Base-by-base conservation (phyloP, 1,140 invertebrate species). In the Drosophila arawakana region DNA sequence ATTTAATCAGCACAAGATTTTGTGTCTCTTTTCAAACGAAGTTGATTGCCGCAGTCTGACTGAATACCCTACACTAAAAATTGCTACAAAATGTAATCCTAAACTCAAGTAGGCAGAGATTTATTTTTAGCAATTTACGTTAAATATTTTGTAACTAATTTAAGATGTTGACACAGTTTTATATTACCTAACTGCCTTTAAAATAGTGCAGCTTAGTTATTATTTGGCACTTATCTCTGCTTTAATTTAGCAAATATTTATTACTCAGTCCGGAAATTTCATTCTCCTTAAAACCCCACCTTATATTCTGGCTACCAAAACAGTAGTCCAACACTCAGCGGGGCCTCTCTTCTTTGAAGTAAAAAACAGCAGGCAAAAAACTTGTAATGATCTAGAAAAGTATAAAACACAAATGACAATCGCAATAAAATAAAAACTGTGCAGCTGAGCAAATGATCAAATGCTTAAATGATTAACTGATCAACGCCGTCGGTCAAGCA, bases 401-500 rank as follows among this genome's bases (percentile, higher is more conserved):
- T 54, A 57, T 70, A 59, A 72, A 72, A 62, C 18, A 46, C 25
- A 60, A 46, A 11, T 47, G 50, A 66, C 39, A 66, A 46, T 25
- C 30, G 49, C 15, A 25, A 41, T 39, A 21, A 21, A 21, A 21
- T 15, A 63, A 52, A 62, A 44, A 18, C 7, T 57, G 15, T 41
- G 37, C 37, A 57, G 10, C n/a, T 57, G 54, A 41, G 18, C 11
- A 57, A 57, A 57, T 54, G 50, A 54, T 30, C 25, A 30, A 30
- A 30, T 30, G 25, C 6, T 30, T 15, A 57, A 57, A 57, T 25
- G 54, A 57, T 21, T 9, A 68, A 69, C 10, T 37, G 54, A 66
- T 46, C 70, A 52, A 59, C 43, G 72, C 66, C 59, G 72, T 66
- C 66, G 72, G 73, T 74, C 59, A 68, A 49, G 35, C 37, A 13